Conservation (phyloP, 2,797 vertebrate species). For the Intellagama lesueurii region DNA sequence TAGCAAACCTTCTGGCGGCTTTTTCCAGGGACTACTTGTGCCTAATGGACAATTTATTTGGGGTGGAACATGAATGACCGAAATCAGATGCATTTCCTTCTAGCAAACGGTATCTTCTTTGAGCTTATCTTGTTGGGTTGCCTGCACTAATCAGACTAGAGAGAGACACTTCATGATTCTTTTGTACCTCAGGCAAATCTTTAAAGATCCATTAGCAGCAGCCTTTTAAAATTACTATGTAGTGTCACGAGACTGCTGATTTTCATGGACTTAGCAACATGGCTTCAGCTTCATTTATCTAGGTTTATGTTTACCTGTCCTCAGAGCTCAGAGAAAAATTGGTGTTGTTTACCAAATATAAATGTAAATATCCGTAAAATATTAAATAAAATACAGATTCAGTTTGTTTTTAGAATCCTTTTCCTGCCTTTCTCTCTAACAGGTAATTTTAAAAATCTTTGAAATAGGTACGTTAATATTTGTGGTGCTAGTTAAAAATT, state of each 20-base stretch:
- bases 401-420: neutral
- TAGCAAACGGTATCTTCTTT: neutral
- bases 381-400: neutral
- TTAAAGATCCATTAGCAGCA: constrained; percentile 6
- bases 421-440: neutral
- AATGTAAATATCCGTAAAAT: neutral
- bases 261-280: neutral
- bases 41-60: constrained; percentile 6
- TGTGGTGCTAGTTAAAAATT: constrained; percentile 5
- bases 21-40: neutral
- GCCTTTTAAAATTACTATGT: neutral
- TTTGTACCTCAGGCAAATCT: constrained; percentile 3
- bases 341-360: neutral
- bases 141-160: neutral
- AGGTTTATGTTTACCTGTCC: neutral
- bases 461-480: neutral
- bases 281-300: neutral
- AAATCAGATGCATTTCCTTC: constrained; percentile 11
- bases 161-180: neutral
- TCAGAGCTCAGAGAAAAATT: neutral
- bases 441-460: neutral
- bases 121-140: neutral
- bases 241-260: neutral
- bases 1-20: neutral
- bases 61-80: neutral